Evolutionary conservation across 2,888 invertebrate genomes (phyloP).

Genomic region (Caenorhabditis sp.): DNA sequence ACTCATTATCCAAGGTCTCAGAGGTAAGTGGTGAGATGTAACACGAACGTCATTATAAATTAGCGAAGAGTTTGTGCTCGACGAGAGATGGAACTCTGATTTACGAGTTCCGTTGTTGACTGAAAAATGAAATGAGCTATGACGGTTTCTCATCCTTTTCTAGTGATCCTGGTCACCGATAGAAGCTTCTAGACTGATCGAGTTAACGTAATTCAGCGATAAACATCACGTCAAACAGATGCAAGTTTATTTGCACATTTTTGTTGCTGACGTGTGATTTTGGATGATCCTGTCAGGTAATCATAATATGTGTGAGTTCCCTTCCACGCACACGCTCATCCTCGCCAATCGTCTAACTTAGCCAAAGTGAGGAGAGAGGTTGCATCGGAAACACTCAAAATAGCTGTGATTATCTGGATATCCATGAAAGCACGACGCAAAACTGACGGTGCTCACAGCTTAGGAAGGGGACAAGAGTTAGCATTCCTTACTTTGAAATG

Average conservation of each 20-base stretch:
- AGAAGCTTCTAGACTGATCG: not conserved
- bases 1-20: not conserved
- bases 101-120: too few relatives aligned
- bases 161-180: not conserved
- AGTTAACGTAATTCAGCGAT: not conserved
- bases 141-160: not conserved
- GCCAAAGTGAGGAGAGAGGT: not conserved
- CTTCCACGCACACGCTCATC: not conserved
- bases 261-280: not conserved
- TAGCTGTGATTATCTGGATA: not conserved
- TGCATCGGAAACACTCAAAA: conserved; percentile 9
- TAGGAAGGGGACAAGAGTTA: too few relatives aligned
- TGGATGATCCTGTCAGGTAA: conserved; percentile 5
- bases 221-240: not conserved
- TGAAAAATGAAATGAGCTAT: too few relatives aligned
- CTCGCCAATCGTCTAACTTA: not conserved
- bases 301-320: not conserved
- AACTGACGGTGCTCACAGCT: not conserved
- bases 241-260: not conserved
- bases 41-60: not conserved
- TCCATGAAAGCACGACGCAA: not conserved
- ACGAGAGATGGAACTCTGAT: too few relatives aligned
- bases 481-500: too few relatives aligned
- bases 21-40: not conserved
- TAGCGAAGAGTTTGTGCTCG: too few relatives aligned